Conservation (phyloP, 2,888 invertebrate species). For the Scaeva pyrastri region DNA sequence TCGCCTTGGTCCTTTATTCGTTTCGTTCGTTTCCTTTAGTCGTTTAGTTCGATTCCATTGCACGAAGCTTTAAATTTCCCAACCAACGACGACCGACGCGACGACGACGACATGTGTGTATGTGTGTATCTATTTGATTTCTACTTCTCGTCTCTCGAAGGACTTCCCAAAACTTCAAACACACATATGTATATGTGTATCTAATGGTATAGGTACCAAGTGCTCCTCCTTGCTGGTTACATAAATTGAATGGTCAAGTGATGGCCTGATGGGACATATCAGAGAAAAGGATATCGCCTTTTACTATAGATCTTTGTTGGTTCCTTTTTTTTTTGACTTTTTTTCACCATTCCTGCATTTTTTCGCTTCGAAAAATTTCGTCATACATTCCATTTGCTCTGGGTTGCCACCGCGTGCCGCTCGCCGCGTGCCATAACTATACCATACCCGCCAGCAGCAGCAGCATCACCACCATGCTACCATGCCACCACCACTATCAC, state of each 20-base stretch:
- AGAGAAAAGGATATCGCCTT: constrained; percentile 64
- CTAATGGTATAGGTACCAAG: constrained; percentile 1
- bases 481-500: not conserved
- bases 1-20: constrained; percentile 50
- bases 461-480: not conserved
- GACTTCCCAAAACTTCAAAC: constrained; percentile 1
- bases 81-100: constrained; percentile 23
- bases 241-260: constrained; percentile 75
- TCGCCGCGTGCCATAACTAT: not conserved
- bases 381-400: constrained; percentile 48
- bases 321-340: constrained; percentile 1
- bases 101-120: not conserved
- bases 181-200: too few relatives aligned
- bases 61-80: constrained; percentile 65
- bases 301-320: constrained; percentile 27
- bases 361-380: constrained; percentile 34
- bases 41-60: constrained; percentile 25
- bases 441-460: not conserved
- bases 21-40: constrained; percentile 15
- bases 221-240: constrained; percentile 56
- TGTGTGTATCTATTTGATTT: constrained; percentile 5
- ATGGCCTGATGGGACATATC: constrained; percentile 70
- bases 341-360: constrained; percentile 17
- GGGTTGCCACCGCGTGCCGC: not conserved
- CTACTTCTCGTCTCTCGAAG: constrained; percentile 32